Evolutionary conservation across 2,888 invertebrate species (phyloP).

Genomic region (Drosophila austrosaltans): DNA sequence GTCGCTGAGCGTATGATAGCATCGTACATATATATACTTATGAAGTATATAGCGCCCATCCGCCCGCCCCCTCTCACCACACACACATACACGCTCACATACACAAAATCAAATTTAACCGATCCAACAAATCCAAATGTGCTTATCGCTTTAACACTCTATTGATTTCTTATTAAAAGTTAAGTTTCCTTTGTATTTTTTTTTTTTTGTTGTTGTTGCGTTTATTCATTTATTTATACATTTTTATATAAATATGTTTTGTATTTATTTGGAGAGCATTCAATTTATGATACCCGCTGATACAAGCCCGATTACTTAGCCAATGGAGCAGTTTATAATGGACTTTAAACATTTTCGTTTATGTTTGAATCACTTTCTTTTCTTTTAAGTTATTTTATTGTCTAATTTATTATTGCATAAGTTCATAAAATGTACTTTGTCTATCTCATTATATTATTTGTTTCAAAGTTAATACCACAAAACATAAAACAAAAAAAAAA

Average conservation of each 20-base stretch:
- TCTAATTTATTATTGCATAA: slow-evolving; percentile 4
- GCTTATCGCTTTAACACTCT: background rate
- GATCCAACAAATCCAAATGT: background rate
- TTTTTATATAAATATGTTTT: background rate
- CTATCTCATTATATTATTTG: slow-evolving; percentile 5
- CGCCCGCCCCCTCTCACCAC: background rate
- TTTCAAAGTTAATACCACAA: slow-evolving; percentile 7
- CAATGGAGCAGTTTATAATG: background rate
- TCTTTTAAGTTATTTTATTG: slow-evolving; percentile 10
- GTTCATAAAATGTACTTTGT: slow-evolving; percentile 16
- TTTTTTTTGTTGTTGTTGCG: background rate
- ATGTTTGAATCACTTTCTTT: background rate
- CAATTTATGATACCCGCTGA: slow-evolving; percentile 3
- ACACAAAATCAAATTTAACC: background rate
- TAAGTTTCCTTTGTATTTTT: background rate
- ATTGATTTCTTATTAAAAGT: background rate
- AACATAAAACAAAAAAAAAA: background rate
- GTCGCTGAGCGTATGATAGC: slow-evolving; percentile 3
- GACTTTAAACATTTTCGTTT: background rate
- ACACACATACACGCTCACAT: background rate
- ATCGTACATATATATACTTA: background rate
- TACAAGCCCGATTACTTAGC: slow-evolving; percentile 7
- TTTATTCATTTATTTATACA: background rate
- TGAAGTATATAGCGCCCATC: background rate
- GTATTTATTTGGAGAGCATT: background rate